These are phyloP conservation scores for Anniella stebbinsi DNA, from an alignment of 2,797 vertebrate species.

Conservation along the genomic window DNA sequence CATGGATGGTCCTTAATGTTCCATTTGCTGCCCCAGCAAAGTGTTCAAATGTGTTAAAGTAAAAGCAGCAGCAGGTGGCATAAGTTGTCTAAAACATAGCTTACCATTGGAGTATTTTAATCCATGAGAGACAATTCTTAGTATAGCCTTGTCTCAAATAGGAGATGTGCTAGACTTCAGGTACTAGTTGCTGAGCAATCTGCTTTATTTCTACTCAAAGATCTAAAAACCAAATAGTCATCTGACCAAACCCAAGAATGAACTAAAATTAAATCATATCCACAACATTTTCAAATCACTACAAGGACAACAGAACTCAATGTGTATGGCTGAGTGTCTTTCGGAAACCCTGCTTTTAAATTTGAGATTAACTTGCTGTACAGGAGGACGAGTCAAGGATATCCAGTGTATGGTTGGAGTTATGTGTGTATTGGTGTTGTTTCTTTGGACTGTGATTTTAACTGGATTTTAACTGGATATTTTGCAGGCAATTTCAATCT, in stretches of 20 bases:
- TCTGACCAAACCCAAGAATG: constrained; percentile 26
- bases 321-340: not conserved
- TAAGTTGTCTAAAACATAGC: constrained; percentile 57
- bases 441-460: not conserved
- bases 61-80: constrained; percentile 59
- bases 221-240: not conserved
- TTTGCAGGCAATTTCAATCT: not conserved
- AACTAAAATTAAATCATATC: constrained; percentile 25
- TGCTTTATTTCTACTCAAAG: constrained; percentile 23
- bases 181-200: constrained; percentile 47
- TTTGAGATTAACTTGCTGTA: not conserved
- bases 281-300: constrained; percentile 15
- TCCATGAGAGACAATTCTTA: constrained; percentile 41
- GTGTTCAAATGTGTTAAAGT: constrained; percentile 48
- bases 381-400: not conserved
- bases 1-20: constrained; percentile 30
- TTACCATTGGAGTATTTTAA: constrained; percentile 57
- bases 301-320: not conserved
- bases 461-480: not conserved
- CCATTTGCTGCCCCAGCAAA: constrained; percentile 43
- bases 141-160: constrained; percentile 49
- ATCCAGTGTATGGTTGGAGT: not conserved
- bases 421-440: not conserved
- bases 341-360: not conserved
- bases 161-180: constrained; percentile 54